Base-by-base conservation (phyloP, 2,888 invertebrate genomes). In the Enchytraeus crypticus region DNA sequence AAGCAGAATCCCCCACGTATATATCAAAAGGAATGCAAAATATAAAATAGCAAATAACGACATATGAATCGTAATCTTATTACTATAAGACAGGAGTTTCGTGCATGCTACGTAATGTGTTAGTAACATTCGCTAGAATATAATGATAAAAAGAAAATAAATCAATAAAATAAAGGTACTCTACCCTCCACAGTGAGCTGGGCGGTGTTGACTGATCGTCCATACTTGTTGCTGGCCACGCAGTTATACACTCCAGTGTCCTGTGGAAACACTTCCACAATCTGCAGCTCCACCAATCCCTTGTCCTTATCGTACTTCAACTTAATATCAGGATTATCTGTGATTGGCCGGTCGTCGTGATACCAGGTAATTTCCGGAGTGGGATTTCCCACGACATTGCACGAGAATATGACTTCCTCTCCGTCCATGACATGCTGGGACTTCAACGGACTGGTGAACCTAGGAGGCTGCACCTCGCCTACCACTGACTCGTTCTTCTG, bases 191-290 rank as follows among this genome's bases (percentile, higher is more conserved):
- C 74, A 64, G 74, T 72, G 18, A 78, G 69, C 33, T 64, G 69
- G 21, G 75, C 74, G 53, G 68, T 71, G 21, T 95, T 93, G 1
- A 92, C 90, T 21, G 95, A 92, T 83, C 93, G 92, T 3, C 98
- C 98, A 30, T 92, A 84, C 74, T 89, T 89, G 78, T 97, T 98
- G 61, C 89, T 87, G 1, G 96, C 96, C 78, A 90, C 89, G 74
- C 95, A 96, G 14, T 92, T 92, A 77, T 96, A 97, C 1, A 95
- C 90, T 18, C 96, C 97, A 5, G 92, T 92, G 81, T 98, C 98
- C 72, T 89, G 89, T 18, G 97, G 92, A 78, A 96, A 96, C n/a
- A 95, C 93, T 71, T 95, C 92, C 14, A 96, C 83, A 58, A 98
- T 86, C 79, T 96, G 92, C 57, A 99, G 83, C 4, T 95, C 93